Conservation (phyloP, 2,797 vertebrate genomes). For the Ctenopoma multispine region DNA sequence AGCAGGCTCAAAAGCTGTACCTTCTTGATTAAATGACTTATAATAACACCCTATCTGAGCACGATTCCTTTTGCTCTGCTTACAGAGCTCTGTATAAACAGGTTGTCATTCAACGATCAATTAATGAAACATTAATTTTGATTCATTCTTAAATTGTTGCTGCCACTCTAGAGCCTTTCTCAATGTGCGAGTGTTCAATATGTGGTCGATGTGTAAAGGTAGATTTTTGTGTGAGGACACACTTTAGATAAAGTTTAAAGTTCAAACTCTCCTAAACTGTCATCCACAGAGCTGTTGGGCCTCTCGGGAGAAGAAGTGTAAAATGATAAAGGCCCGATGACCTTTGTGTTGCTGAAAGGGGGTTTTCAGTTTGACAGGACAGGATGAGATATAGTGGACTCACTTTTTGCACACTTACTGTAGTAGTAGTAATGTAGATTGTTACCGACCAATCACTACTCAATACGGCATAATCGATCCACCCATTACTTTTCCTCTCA, state of each 20-base stretch:
- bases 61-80: no score
- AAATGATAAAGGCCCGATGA: slow-evolving; percentile 38
- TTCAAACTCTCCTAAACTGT: slow-evolving; percentile 54
- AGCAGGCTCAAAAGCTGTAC: no score
- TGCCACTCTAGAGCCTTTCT: neutral
- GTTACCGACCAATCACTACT: no score
- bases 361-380: slow-evolving; percentile 58
- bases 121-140: neutral
- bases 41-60: no score
- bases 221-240: slow-evolving; percentile 13
- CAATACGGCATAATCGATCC: no score
- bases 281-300: slow-evolving; percentile 16
- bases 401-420: neutral
- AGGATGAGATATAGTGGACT: slow-evolving; percentile 63
- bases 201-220: slow-evolving; percentile 4
- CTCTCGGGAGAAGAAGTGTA: slow-evolving; percentile 24
- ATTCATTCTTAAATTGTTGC: neutral
- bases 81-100: no score
- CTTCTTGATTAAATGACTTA: no score
- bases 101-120: neutral
- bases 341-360: slow-evolving; percentile 37
- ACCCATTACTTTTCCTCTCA: no score
- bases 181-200: neutral
- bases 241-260: slow-evolving; percentile 59
- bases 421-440: no score